Evolutionary conservation across 2,888 invertebrate genomes (phyloP).

Genomic region (Pristionchus exspectatus): DNA sequence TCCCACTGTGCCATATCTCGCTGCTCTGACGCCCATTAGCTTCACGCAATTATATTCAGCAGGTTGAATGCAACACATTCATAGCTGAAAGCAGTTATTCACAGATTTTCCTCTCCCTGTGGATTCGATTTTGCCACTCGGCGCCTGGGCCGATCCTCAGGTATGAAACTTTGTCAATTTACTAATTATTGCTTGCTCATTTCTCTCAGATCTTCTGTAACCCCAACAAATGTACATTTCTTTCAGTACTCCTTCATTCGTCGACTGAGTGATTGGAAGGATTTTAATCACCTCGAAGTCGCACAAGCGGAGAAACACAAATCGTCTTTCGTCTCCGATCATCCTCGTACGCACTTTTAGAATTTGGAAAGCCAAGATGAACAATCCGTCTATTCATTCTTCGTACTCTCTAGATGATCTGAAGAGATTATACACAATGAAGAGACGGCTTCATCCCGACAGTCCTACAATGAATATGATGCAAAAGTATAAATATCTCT

Average conservation of each 20-base stretch:
- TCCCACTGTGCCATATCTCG: background rate
- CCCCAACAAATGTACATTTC: background rate
- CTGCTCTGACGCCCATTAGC: background rate
- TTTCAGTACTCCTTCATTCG: background rate
- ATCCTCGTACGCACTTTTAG: background rate
- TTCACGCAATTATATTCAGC: background rate
- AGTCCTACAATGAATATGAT: background rate
- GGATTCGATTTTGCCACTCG: background rate
- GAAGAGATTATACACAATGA: too few relatives aligned
- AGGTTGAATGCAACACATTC: too few relatives aligned
- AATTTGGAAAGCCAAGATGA: too few relatives aligned
- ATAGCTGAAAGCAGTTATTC: background rate
- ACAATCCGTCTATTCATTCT: too few relatives aligned
- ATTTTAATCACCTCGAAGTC: background rate
- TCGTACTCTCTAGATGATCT: too few relatives aligned
- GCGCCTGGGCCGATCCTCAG: conserved; percentile 23
- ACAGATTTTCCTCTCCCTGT: background rate
- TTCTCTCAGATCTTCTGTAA: background rate
- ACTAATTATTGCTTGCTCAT: too few relatives aligned
- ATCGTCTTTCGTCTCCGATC: background rate
- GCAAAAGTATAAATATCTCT: too few relatives aligned
- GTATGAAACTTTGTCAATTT: background rate
- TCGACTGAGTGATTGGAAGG: background rate
- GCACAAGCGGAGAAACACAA: background rate
- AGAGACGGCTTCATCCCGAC: too few relatives aligned